A percentile compares a stretch with the other conserved stretches of the same genome.
Conservation (phyloP, 2,888 invertebrate genomes). For the Euplagia quadripunctaria region DNA sequence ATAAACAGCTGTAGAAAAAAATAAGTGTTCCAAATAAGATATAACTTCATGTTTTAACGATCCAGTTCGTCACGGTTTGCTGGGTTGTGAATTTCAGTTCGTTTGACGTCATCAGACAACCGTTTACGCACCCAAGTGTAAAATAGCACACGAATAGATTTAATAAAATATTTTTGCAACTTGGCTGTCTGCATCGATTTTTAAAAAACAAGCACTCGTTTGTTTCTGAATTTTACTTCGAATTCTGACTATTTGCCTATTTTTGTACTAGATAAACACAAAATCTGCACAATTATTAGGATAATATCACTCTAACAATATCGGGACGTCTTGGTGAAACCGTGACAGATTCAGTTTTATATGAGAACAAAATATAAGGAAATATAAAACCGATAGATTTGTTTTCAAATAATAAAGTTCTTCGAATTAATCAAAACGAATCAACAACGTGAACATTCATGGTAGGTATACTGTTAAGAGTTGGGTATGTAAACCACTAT, state of each 20-base stretch:
- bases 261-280: not conserved
- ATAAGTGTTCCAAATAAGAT: slow-evolving; percentile 17
- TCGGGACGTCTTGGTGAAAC: too few species aligned
- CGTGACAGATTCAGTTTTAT: too few species aligned
- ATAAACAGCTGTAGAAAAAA: slow-evolving; percentile 4
- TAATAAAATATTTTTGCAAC: slow-evolving; percentile 5
- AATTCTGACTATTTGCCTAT: not conserved
- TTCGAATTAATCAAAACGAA: too few species aligned
- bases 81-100: slow-evolving; percentile 21
- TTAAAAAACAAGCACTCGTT: not conserved
- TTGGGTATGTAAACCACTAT: not conserved
- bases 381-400: too few species aligned
- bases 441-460: too few species aligned
- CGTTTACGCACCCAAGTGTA: slow-evolving; percentile 22
- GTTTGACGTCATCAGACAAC: slow-evolving; percentile 20
- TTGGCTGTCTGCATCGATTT: not conserved
- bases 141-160: slow-evolving; percentile 16
- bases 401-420: too few species aligned
- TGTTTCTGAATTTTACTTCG: not conserved
- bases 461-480: not conserved
- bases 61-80: slow-evolving; percentile 21
- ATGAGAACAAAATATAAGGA: too few species aligned
- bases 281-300: not conserved
- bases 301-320: not conserved
- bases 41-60: slow-evolving; percentile 24